Conservation (phyloP, 2,113 vertebrate genomes). For the Tricholaema leucomelas region DNA sequence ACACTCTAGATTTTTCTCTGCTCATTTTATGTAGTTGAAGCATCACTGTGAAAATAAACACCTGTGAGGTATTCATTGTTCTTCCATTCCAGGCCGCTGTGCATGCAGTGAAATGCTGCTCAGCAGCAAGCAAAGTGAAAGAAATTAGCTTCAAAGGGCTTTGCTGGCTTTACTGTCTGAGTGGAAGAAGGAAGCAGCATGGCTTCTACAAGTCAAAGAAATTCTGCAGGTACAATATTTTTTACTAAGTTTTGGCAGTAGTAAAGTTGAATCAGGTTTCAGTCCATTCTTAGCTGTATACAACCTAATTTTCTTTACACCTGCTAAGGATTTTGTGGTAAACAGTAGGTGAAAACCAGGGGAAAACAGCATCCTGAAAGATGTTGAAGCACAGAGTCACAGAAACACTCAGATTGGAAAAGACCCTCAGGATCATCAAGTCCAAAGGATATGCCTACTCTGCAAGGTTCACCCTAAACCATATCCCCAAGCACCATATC, state of each 20-base stretch:
- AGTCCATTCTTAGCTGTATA: not conserved
- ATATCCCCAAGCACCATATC: too few relatives aligned
- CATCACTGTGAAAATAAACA: not conserved
- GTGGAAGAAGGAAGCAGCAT: slow-evolving; percentile 14
- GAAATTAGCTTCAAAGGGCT: not conserved
- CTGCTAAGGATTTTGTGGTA: not conserved
- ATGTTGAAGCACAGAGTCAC: too few relatives aligned
- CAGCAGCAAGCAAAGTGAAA: not conserved
- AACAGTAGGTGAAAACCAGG: not conserved
- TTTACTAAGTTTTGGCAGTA: not conserved
- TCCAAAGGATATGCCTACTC: too few relatives aligned
- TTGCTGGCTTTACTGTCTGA: not conserved
- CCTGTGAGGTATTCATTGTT: not conserved
- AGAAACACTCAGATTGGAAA: too few relatives aligned
- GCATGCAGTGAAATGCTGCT: not conserved
- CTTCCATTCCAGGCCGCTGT: not conserved
- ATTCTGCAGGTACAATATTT: slow-evolving; percentile 43
- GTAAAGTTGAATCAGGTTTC: not conserved
- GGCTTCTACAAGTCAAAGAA: slow-evolving; percentile 27
- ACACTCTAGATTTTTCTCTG: not conserved
- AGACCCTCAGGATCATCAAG: too few relatives aligned
- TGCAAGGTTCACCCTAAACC: too few relatives aligned
- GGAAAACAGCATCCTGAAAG: not conserved
- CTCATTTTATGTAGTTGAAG: not conserved
- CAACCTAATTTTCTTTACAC: not conserved